Conservation (phyloP, 2,113 vertebrate species). For the Microcebus murinus region DNA sequence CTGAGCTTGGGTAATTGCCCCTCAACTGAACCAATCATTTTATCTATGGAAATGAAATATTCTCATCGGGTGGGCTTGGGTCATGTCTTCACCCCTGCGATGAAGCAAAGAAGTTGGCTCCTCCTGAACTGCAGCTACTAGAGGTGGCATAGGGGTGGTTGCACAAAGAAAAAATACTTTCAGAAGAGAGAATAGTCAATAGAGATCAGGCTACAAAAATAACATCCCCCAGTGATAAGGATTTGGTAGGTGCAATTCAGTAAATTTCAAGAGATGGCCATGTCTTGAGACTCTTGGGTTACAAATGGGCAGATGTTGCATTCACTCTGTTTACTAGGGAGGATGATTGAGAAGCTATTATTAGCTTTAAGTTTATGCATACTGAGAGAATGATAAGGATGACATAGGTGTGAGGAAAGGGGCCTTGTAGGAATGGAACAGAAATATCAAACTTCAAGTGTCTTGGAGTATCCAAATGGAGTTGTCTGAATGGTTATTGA, state of each 20-base stretch:
- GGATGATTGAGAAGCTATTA: background rate
- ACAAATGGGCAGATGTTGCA: accelerated
- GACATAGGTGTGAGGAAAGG: background rate
- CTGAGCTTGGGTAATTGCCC: background rate
- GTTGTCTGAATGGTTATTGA: background rate
- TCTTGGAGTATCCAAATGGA: background rate
- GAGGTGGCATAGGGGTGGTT: background rate
- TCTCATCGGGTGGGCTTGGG: background rate
- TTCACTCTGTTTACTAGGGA: background rate
- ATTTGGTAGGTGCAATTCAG: background rate
- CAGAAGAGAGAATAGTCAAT: background rate
- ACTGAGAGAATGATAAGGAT: background rate
- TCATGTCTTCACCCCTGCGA: background rate
- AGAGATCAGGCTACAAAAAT: background rate
- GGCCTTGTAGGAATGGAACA: background rate
- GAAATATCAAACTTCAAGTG: background rate
- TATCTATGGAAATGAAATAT: background rate
- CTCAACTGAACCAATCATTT: background rate
- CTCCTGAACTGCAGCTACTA: background rate
- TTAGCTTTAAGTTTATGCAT: background rate
- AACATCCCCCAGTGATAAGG: background rate
- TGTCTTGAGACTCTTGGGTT: background rate
- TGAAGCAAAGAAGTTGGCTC: background rate
- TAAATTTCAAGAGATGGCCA: background rate
- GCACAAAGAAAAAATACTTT: background rate